Evolutionary conservation across 2,797 vertebrate genomes (phyloP).

Genomic region (Perodicticus potto): DNA sequence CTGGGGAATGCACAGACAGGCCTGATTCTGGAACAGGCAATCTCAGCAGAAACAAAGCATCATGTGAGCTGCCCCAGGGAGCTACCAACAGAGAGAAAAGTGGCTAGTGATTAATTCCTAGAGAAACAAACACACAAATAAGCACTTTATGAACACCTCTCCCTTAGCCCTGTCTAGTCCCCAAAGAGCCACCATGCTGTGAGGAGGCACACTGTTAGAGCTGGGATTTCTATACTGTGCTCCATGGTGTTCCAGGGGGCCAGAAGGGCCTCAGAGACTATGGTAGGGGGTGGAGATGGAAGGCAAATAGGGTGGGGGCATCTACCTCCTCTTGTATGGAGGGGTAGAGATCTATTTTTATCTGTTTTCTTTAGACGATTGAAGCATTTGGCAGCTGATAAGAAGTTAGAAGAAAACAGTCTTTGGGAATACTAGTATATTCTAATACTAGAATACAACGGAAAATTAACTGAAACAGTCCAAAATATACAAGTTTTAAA

Average conservation of each 20-base stretch:
- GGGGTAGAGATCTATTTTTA: slow-evolving; percentile 39
- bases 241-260: not conserved
- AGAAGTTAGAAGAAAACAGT: slow-evolving; percentile 29
- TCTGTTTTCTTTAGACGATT: slow-evolving; percentile 40
- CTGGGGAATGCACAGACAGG: not conserved
- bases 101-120: not conserved
- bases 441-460: no score
- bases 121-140: not conserved
- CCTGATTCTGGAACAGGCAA: not conserved
- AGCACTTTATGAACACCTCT: not conserved
- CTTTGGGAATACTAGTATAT: slow-evolving; percentile 47
- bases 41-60: not conserved
- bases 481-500: not conserved
- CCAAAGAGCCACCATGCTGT: not conserved
- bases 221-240: not conserved
- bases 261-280: not conserved
- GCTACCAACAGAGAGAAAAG: not conserved
- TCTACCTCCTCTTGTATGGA: not conserved
- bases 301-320: not conserved
- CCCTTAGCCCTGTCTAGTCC: not conserved
- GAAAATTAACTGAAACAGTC: slow-evolving; percentile 1
- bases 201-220: not conserved
- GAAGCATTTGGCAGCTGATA: slow-evolving; percentile 20
- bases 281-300: not conserved
- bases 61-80: not conserved